Base-by-base conservation (phyloP, 53 echinoderm and acorn worm species). In the Stichopus horrens region DNA sequence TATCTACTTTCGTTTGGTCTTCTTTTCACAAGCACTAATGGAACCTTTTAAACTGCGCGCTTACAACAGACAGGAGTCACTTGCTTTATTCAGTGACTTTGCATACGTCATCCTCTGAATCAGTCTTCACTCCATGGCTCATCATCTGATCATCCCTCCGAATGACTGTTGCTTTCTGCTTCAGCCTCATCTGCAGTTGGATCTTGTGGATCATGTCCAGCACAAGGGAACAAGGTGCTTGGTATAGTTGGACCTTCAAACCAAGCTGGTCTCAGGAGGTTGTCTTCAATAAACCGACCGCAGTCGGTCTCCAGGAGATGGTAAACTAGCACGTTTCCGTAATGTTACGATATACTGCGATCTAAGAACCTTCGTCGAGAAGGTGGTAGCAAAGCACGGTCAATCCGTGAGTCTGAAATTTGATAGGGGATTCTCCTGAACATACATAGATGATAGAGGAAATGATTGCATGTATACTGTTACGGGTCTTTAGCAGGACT, bases 331-430 rank as follows among this genome's bases (percentile, higher is more conserved):
- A 23, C 60, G 58, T 7, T 59, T 83, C 65, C 83, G 60, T 23
- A 59, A 63, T 63, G 60, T 83, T 11, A 67, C 66, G 67, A 60
- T 10, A 78, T 79, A 66, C 13, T 22, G 58, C 21, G 76, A 23
- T 59, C 59, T 51, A 8, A 14, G 54, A 23, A 79, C 13, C 68
- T 86, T 86, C 52, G 19, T 11, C 77, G 57, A 21, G 83, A 88
- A 4, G 86, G 93, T 86, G 93, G 93, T 65, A 93, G 77, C 7
- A 93, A 55, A 7, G 93, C 86, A 86, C 93, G 88, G 89, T 93
- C 89, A 53, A 88, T 53, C 57, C 67, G 58, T n/a, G n/a, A n/a
- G n/a, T 74, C 91, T 93, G 53, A 93, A 76, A 54, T 91, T 91
- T 14, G 88, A 74, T 11, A 93, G 86, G 21, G 91, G 93, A 21